These are phyloP conservation scores for Hyla sarda DNA, from an alignment of 2,113 vertebrate species.

Conservation along the genomic window DNA sequence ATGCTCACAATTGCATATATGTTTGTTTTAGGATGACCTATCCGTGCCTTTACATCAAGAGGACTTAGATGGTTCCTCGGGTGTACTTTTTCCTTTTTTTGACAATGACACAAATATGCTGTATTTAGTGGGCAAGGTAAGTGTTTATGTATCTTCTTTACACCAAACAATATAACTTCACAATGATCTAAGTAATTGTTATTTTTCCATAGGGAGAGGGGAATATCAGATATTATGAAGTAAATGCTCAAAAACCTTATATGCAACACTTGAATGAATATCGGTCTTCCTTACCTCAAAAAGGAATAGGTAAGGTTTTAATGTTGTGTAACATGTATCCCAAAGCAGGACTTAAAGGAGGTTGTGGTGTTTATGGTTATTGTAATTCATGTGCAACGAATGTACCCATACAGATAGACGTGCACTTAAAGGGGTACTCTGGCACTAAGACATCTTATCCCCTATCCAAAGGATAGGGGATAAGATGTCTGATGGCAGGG, in stretches of 20 bases:
- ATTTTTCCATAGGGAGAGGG: slow-evolving; percentile 82
- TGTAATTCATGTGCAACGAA: background rate
- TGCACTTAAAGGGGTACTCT: background rate
- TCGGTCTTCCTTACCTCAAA: slow-evolving; percentile 86
- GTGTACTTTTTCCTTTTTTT: slow-evolving; percentile 88
- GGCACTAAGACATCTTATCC: too few relatives aligned
- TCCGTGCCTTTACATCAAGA: slow-evolving; percentile 86
- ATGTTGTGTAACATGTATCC: background rate
- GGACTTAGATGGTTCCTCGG: slow-evolving; percentile 87
- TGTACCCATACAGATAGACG: too few relatives aligned
- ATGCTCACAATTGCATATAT: background rate
- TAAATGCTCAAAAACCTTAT: slow-evolving; percentile 85
- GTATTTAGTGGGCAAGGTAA: slow-evolving; percentile 89
- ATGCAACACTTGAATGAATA: slow-evolving; percentile 86
- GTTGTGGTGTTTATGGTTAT: background rate
- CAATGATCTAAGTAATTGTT: background rate
- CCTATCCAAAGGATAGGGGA: too few relatives aligned
- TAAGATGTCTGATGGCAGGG: too few relatives aligned
- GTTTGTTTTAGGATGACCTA: slow-evolving; percentile 78
- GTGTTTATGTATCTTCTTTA: slow-evolving; percentile 49
- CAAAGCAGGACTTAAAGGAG: background rate
- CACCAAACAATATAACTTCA: background rate
- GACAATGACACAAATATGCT: slow-evolving; percentile 89
- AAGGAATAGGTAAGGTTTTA: slow-evolving; percentile 85
- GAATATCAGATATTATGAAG: slow-evolving; percentile 92